Evolutionary conservation across 2,888 invertebrate genomes (phyloP).

Genomic region (Nephrotoma appendiculata): DNA sequence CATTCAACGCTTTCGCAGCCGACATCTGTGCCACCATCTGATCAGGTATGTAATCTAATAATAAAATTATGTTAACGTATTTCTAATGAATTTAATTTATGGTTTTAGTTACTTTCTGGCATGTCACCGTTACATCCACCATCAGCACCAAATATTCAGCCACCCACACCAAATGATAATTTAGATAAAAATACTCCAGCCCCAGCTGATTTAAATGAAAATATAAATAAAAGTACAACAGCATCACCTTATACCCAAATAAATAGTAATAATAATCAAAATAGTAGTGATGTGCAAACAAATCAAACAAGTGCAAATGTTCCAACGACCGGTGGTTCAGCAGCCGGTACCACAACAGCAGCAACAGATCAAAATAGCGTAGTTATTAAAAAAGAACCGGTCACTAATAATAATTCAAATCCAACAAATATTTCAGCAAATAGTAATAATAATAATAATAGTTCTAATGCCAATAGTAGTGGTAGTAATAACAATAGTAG

Average conservation of each 20-base stretch:
- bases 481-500: neutral
- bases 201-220: slow-evolving; percentile 32
- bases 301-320: neutral
- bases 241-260: slow-evolving; percentile 25
- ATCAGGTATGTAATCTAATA: slow-evolving; percentile 22
- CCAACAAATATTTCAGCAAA: neutral
- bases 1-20: slow-evolving; percentile 52
- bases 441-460: neutral
- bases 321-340: neutral
- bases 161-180: slow-evolving; percentile 31
- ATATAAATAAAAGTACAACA: slow-evolving; percentile 25
- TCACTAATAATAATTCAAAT: slow-evolving; percentile 4
- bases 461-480: neutral
- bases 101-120: slow-evolving; percentile 24
- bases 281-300: slow-evolving; percentile 22
- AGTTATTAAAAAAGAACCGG: neutral
- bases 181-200: slow-evolving; percentile 32
- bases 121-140: slow-evolving; percentile 50
- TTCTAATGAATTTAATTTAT: neutral
- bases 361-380: slow-evolving; percentile 21
- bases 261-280: neutral
- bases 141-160: slow-evolving; percentile 30
- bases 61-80: neutral
- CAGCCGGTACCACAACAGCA: slow-evolving; percentile 34
- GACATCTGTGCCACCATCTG: slow-evolving; percentile 47